Percentiles rank a stretch among this genome's conserved stretches.
phyloP scores from a whole-genome alignment of 2,888 invertebrate species.

The Schizotus pectinicornis region DNA sequence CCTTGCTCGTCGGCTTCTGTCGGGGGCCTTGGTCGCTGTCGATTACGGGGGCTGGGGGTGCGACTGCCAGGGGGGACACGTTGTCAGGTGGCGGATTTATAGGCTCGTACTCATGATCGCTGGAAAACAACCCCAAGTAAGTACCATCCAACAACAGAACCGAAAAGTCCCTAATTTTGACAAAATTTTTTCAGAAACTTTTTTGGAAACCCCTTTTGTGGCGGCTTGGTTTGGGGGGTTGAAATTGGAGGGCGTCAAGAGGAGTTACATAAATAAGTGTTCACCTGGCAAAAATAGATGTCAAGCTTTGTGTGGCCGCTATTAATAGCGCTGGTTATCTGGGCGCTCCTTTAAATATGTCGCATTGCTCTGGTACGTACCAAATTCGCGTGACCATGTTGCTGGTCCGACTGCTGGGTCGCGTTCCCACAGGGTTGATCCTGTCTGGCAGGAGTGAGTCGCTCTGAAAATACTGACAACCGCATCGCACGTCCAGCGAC shows the following conservation, averaged over 20 bases:
- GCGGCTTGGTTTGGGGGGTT: background rate
- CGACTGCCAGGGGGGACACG: constrained; percentile 34
- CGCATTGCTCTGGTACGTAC: constrained; percentile 13
- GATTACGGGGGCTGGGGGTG: constrained; percentile 29
- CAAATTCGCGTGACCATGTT: constrained; percentile 30
- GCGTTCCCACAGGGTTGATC: constrained; percentile 68
- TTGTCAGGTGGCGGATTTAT: constrained; percentile 74
- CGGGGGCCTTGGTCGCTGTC: constrained; percentile 14
- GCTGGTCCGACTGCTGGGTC: constrained; percentile 42
- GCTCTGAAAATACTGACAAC: constrained; percentile 83
- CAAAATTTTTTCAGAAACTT: too few species aligned
- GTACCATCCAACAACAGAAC: too few species aligned
- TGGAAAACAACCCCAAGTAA: constrained; percentile 58
- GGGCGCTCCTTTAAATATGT: background rate
- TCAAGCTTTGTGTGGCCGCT: constrained; percentile 14
- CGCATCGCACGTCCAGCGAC: constrained; percentile 83
- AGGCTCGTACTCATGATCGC: constrained; percentile 94
- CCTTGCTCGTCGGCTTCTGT: constrained; percentile 8
- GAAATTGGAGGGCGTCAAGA: background rate
- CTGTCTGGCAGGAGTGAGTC: constrained; percentile 80
- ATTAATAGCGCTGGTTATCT: constrained; percentile 17
- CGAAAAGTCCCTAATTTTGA: too few species aligned
- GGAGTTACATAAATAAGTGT: background rate
- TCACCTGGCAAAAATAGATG: too few species aligned
- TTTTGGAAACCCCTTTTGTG: too few species aligned